These are phyloP conservation scores for Atherix ibis DNA, from an alignment of 2,888 invertebrate genomes.

Conservation along the genomic window DNA sequence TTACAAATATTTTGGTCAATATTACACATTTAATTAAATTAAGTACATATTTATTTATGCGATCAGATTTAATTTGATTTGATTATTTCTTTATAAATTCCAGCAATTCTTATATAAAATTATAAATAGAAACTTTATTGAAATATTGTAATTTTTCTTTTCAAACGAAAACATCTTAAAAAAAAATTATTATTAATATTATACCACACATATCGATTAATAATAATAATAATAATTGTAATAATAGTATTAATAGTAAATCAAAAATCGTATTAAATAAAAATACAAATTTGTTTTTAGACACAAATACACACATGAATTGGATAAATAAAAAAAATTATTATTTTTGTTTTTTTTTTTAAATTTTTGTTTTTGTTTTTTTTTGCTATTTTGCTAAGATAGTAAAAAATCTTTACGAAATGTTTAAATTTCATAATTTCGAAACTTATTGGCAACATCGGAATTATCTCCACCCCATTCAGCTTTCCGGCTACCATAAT, in stretches of 20 bases:
- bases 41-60: background rate
- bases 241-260: too few relatives aligned
- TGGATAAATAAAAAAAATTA: too few relatives aligned
- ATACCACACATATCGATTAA: too few relatives aligned
- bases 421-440: constrained; percentile 80
- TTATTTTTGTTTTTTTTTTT: constrained; percentile 5
- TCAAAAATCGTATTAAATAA: too few relatives aligned
- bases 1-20: background rate
- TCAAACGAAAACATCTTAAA: background rate
- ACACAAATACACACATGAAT: too few relatives aligned
- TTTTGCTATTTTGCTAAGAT: background rate
- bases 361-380: constrained; percentile 8
- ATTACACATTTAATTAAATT: constrained; percentile 10
- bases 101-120: constrained; percentile 10
- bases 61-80: constrained; percentile 3
- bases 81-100: constrained; percentile 11
- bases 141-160: background rate
- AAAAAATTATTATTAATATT: too few relatives aligned
- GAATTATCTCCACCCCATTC: constrained; percentile 62
- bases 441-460: constrained; percentile 72
- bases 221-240: too few relatives aligned
- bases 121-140: background rate
- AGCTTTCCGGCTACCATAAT: constrained; percentile 38
- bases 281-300: too few relatives aligned
- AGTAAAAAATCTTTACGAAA: background rate